phyloP scores from a whole-genome alignment of 2,797 vertebrate species.

The Pantherophis vulpinus region DNA sequence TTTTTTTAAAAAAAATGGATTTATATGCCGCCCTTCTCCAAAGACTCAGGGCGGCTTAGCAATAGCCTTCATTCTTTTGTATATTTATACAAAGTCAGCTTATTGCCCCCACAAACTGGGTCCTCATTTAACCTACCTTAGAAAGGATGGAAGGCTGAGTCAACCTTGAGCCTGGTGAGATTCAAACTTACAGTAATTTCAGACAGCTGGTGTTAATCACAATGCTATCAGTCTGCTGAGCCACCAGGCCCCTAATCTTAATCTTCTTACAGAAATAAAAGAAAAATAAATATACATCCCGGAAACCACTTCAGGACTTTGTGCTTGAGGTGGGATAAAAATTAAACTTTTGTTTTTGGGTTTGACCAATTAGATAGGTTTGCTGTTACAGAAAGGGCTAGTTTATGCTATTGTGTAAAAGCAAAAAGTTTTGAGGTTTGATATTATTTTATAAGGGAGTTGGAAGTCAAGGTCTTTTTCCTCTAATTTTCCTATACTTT shows the following conservation, averaged over 20 bases:
- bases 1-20: not conserved
- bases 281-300: not conserved
- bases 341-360: not conserved
- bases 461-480: not conserved
- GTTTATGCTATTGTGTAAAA: not conserved
- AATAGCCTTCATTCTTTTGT: too few species aligned
- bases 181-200: too few species aligned
- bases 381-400: not conserved
- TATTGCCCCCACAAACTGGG: too few species aligned
- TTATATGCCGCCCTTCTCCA: too few species aligned
- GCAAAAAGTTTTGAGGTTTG: not conserved
- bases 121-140: too few species aligned
- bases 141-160: too few species aligned
- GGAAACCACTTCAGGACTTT: not conserved
- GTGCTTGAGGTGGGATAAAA: not conserved
- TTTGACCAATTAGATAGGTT: not conserved
- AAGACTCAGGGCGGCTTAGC: too few species aligned
- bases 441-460: not conserved
- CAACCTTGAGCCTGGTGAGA: too few species aligned
- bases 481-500: not conserved
- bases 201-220: too few species aligned
- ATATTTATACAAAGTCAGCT: too few species aligned
- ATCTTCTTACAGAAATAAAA: not conserved
- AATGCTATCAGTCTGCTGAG: too few species aligned
- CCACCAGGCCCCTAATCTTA: too few species aligned